Conservation (phyloP, 2,888 invertebrate species). For the Pheosia tremula region DNA sequence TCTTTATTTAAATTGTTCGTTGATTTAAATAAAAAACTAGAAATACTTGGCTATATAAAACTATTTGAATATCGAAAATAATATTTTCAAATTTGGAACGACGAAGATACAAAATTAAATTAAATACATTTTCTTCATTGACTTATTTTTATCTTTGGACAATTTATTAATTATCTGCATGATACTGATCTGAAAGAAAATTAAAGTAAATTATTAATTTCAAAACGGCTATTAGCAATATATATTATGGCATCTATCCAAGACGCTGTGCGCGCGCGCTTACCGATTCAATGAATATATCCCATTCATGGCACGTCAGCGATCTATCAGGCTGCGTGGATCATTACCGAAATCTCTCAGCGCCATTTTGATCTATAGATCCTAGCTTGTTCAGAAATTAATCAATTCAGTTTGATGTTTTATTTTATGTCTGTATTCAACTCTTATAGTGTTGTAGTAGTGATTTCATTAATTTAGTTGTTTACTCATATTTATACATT, state of each 20-base stretch:
- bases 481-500: too few relatives aligned
- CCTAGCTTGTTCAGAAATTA: slow-evolving; percentile 22
- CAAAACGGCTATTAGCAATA: neutral
- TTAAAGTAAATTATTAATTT: neutral
- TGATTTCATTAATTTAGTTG: neutral
- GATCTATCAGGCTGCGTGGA: slow-evolving; percentile 39
- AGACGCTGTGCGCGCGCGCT: slow-evolving; percentile 24
- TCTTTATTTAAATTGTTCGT: too few relatives aligned
- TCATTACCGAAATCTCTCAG: slow-evolving; percentile 29
- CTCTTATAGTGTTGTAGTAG: slow-evolving; percentile 26
- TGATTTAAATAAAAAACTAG: too few relatives aligned
- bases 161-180: too few relatives aligned
- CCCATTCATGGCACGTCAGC: slow-evolving; percentile 46
- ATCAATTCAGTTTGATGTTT: slow-evolving; percentile 28
- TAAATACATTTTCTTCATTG: too few relatives aligned
- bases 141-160: too few relatives aligned
- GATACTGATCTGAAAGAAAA: too few relatives aligned
- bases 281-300: slow-evolving; percentile 31
- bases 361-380: slow-evolving; percentile 27
- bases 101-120: too few relatives aligned
- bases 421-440: slow-evolving; percentile 26
- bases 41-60: too few relatives aligned
- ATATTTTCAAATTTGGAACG: too few relatives aligned
- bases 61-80: too few relatives aligned
- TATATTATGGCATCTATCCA: slow-evolving; percentile 43